These are phyloP conservation scores for Mionectes macconnelli DNA, from an alignment of 2,113 vertebrate species.

Conservation along the genomic window DNA sequence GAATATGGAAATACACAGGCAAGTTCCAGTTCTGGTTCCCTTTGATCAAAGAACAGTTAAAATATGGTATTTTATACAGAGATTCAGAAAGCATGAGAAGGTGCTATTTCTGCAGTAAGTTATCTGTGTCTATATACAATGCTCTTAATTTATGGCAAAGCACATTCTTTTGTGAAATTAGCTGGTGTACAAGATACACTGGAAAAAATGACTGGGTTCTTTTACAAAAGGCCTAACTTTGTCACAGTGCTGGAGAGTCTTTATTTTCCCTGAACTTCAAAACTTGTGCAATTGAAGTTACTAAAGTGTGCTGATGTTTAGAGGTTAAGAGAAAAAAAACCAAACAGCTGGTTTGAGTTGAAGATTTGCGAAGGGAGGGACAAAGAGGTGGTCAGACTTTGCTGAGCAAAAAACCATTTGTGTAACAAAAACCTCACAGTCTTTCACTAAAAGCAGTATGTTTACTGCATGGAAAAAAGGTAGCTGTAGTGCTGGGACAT, in stretches of 20 bases:
- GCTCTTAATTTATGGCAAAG: neutral
- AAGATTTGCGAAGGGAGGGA: neutral
- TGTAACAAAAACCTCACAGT: neutral
- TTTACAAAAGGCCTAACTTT: neutral
- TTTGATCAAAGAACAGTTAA: neutral
- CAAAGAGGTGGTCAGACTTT: neutral
- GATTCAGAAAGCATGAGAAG: neutral
- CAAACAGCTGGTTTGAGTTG: neutral
- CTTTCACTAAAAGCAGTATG: neutral
- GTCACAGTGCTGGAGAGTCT: neutral
- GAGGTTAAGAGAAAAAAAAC: neutral
- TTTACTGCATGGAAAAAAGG: neutral
- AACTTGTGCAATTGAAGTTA: neutral
- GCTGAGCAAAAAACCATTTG: neutral
- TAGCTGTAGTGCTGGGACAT: neutral
- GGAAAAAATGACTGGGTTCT: neutral
- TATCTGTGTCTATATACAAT: neutral
- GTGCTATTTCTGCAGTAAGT: neutral
- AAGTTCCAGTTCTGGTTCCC: neutral
- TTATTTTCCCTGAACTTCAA: neutral
- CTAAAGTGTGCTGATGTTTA: neutral
- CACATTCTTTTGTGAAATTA: neutral
- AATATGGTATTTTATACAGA: neutral
- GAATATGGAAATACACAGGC: neutral
- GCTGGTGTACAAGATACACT: neutral